Percentiles rank a stretch among this genome's conserved stretches.
phyloP scores from a whole-genome alignment of 23 tunicate genomes.

The Corella eumyota region DNA sequence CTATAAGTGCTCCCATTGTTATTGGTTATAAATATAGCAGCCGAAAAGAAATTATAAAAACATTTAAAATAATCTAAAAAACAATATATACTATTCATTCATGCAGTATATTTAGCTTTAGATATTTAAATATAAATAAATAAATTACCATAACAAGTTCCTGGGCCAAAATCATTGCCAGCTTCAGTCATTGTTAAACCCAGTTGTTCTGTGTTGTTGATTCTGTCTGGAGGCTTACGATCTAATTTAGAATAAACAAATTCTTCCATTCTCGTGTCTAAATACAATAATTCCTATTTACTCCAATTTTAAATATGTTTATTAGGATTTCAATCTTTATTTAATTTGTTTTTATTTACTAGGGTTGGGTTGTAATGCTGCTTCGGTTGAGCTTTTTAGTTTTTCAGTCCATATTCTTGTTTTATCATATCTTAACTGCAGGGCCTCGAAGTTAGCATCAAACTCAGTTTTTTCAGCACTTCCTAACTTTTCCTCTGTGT shows the following conservation, averaged over 20 bases:
- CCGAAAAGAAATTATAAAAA: no score
- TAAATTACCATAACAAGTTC: slow-evolving; percentile 88
- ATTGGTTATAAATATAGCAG: no score
- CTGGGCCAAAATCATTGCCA: slow-evolving; percentile 81
- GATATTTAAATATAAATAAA: no score
- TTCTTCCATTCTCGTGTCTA: slow-evolving; percentile 90
- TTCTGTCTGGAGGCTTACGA: slow-evolving; percentile 71
- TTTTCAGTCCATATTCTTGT: slow-evolving; percentile 86
- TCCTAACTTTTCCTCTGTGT: slow-evolving; percentile 92
- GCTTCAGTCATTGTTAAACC: slow-evolving; percentile 81
- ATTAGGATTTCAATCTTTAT: no score
- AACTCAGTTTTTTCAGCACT: slow-evolving; percentile 92
- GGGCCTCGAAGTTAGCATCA: slow-evolving; percentile 90
- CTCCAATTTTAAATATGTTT: neutral
- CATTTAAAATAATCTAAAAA: no score
- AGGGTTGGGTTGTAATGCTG: slow-evolving; percentile 80
- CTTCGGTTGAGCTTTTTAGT: slow-evolving; percentile 68
- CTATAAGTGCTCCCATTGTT: no score
- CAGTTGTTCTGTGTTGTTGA: slow-evolving; percentile 53
- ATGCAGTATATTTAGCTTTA: no score
- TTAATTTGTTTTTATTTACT: slow-evolving; percentile 20
- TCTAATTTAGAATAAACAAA: slow-evolving; percentile 83
- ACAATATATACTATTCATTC: no score
- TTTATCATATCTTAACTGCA: slow-evolving; percentile 73
- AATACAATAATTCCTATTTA: neutral